Evolutionary conservation across 2,797 vertebrate genomes (phyloP).

Genomic region (Decapterus maruadsi): DNA sequence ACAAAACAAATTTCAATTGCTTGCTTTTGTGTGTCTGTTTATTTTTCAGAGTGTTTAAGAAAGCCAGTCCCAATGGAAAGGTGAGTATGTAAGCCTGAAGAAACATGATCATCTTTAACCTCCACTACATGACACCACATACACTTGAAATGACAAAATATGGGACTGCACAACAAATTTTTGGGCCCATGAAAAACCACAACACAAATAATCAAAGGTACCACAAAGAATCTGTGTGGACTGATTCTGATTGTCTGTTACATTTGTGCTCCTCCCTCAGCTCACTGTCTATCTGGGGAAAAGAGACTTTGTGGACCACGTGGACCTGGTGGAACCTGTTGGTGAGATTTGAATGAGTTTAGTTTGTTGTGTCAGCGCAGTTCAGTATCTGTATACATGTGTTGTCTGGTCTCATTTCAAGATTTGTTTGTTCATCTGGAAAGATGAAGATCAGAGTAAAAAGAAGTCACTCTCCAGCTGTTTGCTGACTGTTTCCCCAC

Average conservation of each 20-base stretch:
- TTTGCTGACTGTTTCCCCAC: slow-evolving; percentile 16
- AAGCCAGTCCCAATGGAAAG: slow-evolving; percentile 97
- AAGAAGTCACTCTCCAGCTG: background rate
- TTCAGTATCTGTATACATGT: background rate
- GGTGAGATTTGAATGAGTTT: slow-evolving; percentile 81
- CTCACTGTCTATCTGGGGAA: slow-evolving; percentile 97
- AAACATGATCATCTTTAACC: background rate
- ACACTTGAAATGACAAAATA: background rate
- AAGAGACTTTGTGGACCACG: slow-evolving; percentile 96
- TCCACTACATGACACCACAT: too few species aligned
- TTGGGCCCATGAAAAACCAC: background rate
- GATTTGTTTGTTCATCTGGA: background rate
- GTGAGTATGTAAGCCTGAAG: slow-evolving; percentile 79
- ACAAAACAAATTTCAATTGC: slow-evolving; percentile 1
- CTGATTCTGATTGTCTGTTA: background rate
- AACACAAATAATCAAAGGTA: too few species aligned
- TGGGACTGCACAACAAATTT: too few species aligned
- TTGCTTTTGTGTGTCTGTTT: slow-evolving; percentile 15
- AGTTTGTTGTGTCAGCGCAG: background rate
- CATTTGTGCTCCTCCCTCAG: slow-evolving; percentile 69
- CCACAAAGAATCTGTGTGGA: too few species aligned
- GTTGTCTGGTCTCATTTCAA: background rate
- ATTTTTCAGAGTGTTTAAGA: slow-evolving; percentile 94
- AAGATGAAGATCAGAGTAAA: background rate
- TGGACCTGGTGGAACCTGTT: slow-evolving; percentile 94